A percentile compares a stretch with the other conserved stretches of the same genome.
Evolutionary conservation across 2,888 invertebrate species (phyloP).

Genomic region (Melinopterus prodromus): DNA sequence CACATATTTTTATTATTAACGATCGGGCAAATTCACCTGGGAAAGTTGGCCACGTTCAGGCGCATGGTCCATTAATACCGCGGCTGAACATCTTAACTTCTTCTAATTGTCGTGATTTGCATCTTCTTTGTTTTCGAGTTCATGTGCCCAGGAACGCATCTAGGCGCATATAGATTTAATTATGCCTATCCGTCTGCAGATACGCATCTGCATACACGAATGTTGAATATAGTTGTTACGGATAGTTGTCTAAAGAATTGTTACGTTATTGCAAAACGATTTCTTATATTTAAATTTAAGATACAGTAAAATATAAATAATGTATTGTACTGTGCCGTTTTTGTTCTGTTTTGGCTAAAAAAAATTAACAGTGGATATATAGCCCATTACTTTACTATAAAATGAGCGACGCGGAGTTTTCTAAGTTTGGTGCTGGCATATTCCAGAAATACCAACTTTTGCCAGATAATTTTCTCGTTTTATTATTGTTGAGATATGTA

Average conservation of each 20-base stretch:
- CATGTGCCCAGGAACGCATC: not conserved
- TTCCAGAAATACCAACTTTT: no score
- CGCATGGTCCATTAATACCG: not conserved
- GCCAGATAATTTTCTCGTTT: no score
- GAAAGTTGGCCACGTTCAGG: not conserved
- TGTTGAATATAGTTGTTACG: not conserved
- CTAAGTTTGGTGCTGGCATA: no score
- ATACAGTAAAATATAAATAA: no score
- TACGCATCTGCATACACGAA: not conserved
- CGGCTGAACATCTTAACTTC: slow-evolving; percentile 1
- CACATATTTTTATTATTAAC: slow-evolving; percentile 4
- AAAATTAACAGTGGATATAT: no score
- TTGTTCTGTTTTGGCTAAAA: no score
- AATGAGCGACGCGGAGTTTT: no score
- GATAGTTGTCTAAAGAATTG: not conserved
- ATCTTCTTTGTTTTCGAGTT: slow-evolving; percentile 4
- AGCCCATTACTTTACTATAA: no score
- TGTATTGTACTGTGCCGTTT: no score
- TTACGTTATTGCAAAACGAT: not conserved
- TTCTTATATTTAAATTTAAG: no score
- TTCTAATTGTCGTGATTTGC: slow-evolving; percentile 4
- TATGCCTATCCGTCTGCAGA: not conserved
- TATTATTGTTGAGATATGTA: no score
- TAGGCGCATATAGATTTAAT: not conserved
- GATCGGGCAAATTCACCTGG: not conserved